These are phyloP conservation scores for Melanitta fusca DNA, from an alignment of 2,797 vertebrate species.

Conservation along the genomic window DNA sequence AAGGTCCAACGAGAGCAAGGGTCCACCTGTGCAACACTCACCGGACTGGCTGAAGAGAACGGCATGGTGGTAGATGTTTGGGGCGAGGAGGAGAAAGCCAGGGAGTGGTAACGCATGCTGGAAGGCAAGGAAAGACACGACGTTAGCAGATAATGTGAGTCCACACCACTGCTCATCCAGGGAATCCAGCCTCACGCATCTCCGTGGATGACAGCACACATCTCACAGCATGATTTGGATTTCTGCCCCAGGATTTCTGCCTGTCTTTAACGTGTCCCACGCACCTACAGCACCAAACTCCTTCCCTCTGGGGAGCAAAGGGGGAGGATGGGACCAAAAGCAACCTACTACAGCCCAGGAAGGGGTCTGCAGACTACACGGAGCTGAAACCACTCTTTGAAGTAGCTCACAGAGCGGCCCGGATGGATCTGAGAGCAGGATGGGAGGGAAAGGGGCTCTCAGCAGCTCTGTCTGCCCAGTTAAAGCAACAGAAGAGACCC, in stretches of 20 bases:
- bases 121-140: neutral
- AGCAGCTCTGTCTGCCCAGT: neutral
- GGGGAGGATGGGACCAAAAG: neutral
- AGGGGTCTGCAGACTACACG: neutral
- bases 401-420: neutral
- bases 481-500: neutral
- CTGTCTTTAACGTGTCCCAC: neutral
- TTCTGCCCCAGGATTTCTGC: neutral
- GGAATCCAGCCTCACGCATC: neutral
- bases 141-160: neutral
- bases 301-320: neutral
- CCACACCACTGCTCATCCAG: neutral
- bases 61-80: conserved; percentile 91
- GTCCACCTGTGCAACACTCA: conserved; percentile 73
- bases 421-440: neutral
- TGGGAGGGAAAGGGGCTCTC: neutral
- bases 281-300: neutral
- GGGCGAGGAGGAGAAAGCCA: conserved; percentile 91
- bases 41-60: conserved; percentile 91
- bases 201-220: neutral
- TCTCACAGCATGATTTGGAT: fast-evolving
- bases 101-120: conserved; percentile 95
- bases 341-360: neutral
- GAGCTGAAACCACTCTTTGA: neutral
- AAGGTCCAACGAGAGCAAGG: fast-evolving